Conservation (phyloP, 2,797 vertebrate species). For the Pelodytes ibericus region DNA sequence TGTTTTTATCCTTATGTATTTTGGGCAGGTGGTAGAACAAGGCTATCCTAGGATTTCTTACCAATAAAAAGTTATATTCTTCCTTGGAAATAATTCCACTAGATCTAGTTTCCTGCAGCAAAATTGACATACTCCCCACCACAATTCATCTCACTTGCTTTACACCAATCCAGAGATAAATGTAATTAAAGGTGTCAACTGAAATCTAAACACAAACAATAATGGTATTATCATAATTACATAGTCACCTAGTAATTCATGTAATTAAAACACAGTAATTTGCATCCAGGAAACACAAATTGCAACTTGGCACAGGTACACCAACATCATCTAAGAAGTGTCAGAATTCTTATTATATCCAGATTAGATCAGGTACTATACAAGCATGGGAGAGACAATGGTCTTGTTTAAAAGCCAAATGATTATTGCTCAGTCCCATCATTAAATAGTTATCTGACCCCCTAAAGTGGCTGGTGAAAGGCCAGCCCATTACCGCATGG, state of each 20-base stretch:
- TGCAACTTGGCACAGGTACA: not conserved
- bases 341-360: not conserved
- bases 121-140: not conserved
- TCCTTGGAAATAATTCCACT: no score
- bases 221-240: not conserved
- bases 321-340: not conserved
- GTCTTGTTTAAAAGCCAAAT: not conserved
- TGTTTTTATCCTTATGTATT: no score
- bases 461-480: not conserved
- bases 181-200: not conserved
- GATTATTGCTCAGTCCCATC: not conserved
- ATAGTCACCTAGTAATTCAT: not conserved
- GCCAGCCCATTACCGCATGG: not conserved
- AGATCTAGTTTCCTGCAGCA: no score
- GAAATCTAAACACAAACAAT: not conserved
- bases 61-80: no score
- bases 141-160: not conserved
- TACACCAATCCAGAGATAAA: not conserved
- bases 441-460: slow-evolving; percentile 1
- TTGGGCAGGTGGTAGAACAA: no score
- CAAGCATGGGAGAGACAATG: not conserved
- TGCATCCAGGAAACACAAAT: not conserved
- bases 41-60: no score
- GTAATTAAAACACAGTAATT: not conserved
- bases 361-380: not conserved